Percentiles rank a stretch among this genome's conserved stretches.
These are phyloP conservation scores for Phrixothrix hirtus DNA, from an alignment of 2,888 invertebrate species.

Conservation along the genomic window DNA sequence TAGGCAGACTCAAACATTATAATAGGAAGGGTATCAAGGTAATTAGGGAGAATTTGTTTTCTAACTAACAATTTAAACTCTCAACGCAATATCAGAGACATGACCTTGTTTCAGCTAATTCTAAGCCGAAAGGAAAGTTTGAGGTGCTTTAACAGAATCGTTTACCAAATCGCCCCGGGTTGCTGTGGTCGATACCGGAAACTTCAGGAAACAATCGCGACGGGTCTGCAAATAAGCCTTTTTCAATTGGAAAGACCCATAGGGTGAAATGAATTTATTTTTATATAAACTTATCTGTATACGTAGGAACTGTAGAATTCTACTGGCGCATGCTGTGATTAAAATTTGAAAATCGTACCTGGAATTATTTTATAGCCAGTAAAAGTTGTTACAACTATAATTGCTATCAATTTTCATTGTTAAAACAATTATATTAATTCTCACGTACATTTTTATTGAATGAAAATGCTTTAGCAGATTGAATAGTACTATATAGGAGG, in stretches of 20 bases:
- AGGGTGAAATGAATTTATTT: no score
- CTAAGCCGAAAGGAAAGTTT: conserved; percentile 28
- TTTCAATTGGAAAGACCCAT: conserved; percentile 13
- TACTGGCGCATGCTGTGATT: no score
- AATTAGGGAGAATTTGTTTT: conserved; percentile 27
- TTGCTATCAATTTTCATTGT: no score
- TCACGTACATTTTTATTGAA: no score
- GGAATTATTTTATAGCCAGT: no score
- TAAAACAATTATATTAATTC: no score
- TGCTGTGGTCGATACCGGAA: conserved; percentile 24
- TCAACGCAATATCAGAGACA: conserved; percentile 24
- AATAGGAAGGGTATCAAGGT: conserved; percentile 19
- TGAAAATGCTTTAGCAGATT: no score
- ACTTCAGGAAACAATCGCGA: conserved; percentile 25
- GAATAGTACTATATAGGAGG: no score
- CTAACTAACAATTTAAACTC: conserved; percentile 26
- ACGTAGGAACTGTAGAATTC: no score
- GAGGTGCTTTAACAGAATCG: conserved; percentile 29
- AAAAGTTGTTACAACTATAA: no score
- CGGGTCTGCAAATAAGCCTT: conserved; percentile 23
- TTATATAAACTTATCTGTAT: no score
- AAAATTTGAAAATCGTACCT: no score
- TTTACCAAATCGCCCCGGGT: conserved; percentile 28
- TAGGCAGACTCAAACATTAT: conserved; percentile 15
- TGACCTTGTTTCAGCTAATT: conserved; percentile 28